A percentile compares a stretch with the other conserved stretches of the same genome.
Evolutionary conservation across 2,888 invertebrate genomes (phyloP).

Genomic region (Dascillus cervinus): DNA sequence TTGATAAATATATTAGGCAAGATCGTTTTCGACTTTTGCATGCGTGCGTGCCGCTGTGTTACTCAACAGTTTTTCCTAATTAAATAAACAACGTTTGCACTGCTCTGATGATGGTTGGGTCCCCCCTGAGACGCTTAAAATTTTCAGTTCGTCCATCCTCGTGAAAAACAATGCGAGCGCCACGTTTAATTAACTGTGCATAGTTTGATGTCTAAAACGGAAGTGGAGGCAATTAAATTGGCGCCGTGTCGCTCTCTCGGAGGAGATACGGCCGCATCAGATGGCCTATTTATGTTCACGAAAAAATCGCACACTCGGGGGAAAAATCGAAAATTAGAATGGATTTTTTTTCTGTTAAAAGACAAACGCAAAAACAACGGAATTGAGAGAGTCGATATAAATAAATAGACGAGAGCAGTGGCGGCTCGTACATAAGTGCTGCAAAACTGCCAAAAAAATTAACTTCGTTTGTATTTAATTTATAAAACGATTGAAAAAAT

Average conservation of each 20-base stretch:
- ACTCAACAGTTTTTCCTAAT: conserved; percentile 7
- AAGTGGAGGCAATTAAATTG: conserved; percentile 24
- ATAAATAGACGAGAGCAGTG: conserved; percentile 21
- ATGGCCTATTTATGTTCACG: not conserved
- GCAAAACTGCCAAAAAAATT: too few relatives aligned
- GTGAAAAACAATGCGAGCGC: too few relatives aligned
- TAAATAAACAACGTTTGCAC: conserved; percentile 1
- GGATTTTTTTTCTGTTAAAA: too few relatives aligned
- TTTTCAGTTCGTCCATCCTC: too few relatives aligned
- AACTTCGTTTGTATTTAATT: too few relatives aligned
- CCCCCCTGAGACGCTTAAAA: too few relatives aligned
- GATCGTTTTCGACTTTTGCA: too few relatives aligned
- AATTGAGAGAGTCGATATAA: conserved; percentile 17
- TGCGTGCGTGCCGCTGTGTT: not conserved
- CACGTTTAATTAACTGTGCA: conserved; percentile 12
- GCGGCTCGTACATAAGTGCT: too few relatives aligned
- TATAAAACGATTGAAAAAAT: too few relatives aligned
- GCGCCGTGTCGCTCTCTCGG: conserved; percentile 16
- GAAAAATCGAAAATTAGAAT: conserved; percentile 17
- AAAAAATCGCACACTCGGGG: conserved; percentile 5
- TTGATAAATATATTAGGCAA: conserved; percentile 17
- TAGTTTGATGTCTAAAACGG: conserved; percentile 22
- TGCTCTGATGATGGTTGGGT: conserved; percentile 6
- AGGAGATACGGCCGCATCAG: too few relatives aligned
- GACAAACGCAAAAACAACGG: conserved; percentile 7